Base-by-base conservation (phyloP, 2,797 vertebrate species). In the Eulemur albifrons region DNA sequence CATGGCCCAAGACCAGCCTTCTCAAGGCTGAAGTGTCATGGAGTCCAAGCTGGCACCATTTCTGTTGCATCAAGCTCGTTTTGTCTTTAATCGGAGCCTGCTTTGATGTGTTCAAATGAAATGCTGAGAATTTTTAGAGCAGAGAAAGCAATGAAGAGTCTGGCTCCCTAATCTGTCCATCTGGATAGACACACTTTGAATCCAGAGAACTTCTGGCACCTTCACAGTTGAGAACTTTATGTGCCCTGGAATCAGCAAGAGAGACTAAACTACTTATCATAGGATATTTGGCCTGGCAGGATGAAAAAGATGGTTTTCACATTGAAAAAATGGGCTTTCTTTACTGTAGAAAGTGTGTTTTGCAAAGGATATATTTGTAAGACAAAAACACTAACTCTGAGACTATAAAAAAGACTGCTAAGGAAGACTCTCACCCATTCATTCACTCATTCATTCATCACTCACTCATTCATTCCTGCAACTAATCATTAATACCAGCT, bases 231-330 rank as follows among this genome's bases (percentile, higher is more conserved):
- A 97, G 91, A 96, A 97, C 43, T 96, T 94, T 0, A 0, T 35
- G 43, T 92, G 88, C 90, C 96, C 90, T 97, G 93, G 59, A 97
- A 98, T 96, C 88, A 79, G 92, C n/a, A 38, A 93, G 65, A 45
- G 85, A 97, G 73, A 69, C 84, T 17, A 90, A 95, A 76, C 84
- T 97, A 82, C 61, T 95, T 57, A 79, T 86, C 96, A 35, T 1
- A 0, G 82, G 38, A 67, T 79, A 65, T 79, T 76, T 72, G 63
- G 52, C 52, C 81, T 0, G 45, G 79, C 14, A 43, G 81, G 45
- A 94, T 87, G 88, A 93, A 92, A 95, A 95, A 59, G 12, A 93
- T 13, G 14, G 40, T 48, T 61, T 96, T 89, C 70, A 80, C 63
- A 79, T 38, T 30, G 35, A 70, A 38, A 94, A 25, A 27, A 38